phyloP scores from a whole-genome alignment of 1,140 invertebrate species.

The Lepidurus couesii region DNA sequence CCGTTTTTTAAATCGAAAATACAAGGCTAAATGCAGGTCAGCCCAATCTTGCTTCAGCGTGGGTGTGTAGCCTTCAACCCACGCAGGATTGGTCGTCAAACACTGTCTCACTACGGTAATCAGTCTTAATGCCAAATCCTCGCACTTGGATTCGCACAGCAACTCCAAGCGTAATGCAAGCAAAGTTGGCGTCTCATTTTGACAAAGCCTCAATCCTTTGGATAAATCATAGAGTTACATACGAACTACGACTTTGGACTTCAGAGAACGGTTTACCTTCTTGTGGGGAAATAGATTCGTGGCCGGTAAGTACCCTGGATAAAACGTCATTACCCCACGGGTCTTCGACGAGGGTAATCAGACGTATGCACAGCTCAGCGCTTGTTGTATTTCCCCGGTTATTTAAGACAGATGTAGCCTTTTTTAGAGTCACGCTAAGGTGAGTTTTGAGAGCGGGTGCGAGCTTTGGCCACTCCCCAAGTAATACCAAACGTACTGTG shows the following conservation, averaged over 20 bases:
- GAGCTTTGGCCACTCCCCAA: slow-evolving; percentile 52
- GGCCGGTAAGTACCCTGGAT: slow-evolving; percentile 48
- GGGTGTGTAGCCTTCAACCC: slow-evolving; percentile 41
- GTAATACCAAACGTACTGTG: slow-evolving; percentile 51
- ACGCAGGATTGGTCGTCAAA: slow-evolving; percentile 45
- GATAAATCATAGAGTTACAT: slow-evolving; percentile 31
- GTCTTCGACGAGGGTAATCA: slow-evolving; percentile 49
- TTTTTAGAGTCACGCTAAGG: slow-evolving; percentile 50
- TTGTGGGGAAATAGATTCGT: slow-evolving; percentile 37
- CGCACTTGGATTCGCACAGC: slow-evolving; percentile 52
- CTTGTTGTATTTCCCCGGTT: slow-evolving; percentile 45
- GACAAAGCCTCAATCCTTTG: slow-evolving; percentile 48
- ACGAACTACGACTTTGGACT: slow-evolving; percentile 12
- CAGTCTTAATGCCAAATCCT: slow-evolving; percentile 52
- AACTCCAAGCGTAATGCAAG: slow-evolving; percentile 51
- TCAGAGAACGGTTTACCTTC: slow-evolving; percentile 35
- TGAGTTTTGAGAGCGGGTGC: slow-evolving; percentile 50
- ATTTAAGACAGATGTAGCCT: slow-evolving; percentile 42
- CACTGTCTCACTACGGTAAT: slow-evolving; percentile 49
- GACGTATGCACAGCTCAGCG: slow-evolving; percentile 46
- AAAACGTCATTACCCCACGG: slow-evolving; percentile 50
- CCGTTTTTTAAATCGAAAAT: slow-evolving; percentile 49
- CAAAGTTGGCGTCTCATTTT: slow-evolving; percentile 50
- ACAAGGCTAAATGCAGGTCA: slow-evolving; percentile 51
- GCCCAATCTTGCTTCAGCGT: slow-evolving; percentile 48